These are phyloP conservation scores for Telmatherina bonti DNA, from an alignment of 2,797 vertebrate genomes.

Conservation along the genomic window DNA sequence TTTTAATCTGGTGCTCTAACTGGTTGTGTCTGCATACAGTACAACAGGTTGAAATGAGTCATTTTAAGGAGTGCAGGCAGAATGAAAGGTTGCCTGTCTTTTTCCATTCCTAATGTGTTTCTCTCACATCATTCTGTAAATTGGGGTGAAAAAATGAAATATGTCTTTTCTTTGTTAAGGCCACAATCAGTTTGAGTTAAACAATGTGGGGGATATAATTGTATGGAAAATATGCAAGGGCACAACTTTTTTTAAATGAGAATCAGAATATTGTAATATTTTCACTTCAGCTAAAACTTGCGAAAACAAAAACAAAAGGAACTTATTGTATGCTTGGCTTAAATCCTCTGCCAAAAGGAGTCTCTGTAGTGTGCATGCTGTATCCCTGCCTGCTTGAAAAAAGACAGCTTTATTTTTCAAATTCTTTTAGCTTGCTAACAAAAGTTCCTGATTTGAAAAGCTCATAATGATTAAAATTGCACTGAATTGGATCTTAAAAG, in stretches of 20 bases:
- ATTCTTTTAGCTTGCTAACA: background rate
- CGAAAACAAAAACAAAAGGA: background rate
- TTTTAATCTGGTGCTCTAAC: background rate
- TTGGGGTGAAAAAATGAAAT: constrained; percentile 13
- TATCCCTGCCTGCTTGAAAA: background rate
- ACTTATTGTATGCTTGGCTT: background rate
- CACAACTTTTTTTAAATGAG: background rate
- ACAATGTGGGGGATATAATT: constrained; percentile 8
- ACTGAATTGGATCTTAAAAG: background rate
- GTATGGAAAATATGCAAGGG: background rate
- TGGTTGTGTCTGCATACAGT: background rate
- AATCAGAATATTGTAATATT: constrained; percentile 3
- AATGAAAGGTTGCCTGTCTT: constrained; percentile 49
- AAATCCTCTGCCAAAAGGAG: background rate
- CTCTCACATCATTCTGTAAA: constrained; percentile 14
- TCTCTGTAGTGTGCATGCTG: background rate
- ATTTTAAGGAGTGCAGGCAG: constrained; percentile 10
- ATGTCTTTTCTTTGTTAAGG: constrained; percentile 2
- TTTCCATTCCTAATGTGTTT: constrained; percentile 32
- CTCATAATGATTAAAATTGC: background rate
- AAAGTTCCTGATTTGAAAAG: background rate
- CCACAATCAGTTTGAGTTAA: background rate
- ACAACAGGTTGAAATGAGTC: background rate
- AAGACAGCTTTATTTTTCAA: background rate
- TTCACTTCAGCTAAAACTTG: background rate